Evolutionary conservation across 2,888 invertebrate species (phyloP).

Genomic region (Eupithecia abbreviata): DNA sequence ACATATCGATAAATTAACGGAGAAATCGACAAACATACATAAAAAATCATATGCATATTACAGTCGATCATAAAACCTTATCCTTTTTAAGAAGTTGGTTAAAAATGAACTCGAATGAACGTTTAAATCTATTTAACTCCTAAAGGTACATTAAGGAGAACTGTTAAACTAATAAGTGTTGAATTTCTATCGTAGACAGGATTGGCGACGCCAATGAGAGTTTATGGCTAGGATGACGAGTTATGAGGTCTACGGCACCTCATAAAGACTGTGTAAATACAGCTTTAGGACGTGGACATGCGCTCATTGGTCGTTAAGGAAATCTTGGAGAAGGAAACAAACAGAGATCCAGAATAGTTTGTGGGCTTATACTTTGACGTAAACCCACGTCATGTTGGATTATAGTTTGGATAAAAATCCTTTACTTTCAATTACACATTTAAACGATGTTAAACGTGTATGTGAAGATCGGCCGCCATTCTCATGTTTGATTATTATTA

Average conservation of each 20-base stretch:
- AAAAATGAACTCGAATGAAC: not conserved
- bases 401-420: not conserved
- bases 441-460: not conserved
- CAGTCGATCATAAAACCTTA: no score
- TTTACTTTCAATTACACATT: no score
- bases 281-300: conserved; percentile 25
- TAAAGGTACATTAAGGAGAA: conserved; percentile 43
- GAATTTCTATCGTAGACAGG: conserved; percentile 57
- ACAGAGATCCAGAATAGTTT: not conserved
- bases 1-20: no score
- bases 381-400: not conserved
- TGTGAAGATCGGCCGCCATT: not conserved
- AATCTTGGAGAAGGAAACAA: not conserved
- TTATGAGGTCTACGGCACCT: conserved; percentile 56
- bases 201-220: conserved; percentile 56
- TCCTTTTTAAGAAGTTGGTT: no score
- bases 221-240: conserved; percentile 62
- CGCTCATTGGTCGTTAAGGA: conserved; percentile 16
- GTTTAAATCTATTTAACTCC: not conserved
- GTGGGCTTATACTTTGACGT: not conserved
- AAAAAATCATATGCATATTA: no score
- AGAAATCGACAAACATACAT: no score
- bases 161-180: conserved; percentile 63
- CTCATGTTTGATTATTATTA: no score
- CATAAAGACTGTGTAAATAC: conserved; percentile 48